Base-by-base conservation (phyloP, 1,140 invertebrate genomes). In the Penaeus indicus region DNA sequence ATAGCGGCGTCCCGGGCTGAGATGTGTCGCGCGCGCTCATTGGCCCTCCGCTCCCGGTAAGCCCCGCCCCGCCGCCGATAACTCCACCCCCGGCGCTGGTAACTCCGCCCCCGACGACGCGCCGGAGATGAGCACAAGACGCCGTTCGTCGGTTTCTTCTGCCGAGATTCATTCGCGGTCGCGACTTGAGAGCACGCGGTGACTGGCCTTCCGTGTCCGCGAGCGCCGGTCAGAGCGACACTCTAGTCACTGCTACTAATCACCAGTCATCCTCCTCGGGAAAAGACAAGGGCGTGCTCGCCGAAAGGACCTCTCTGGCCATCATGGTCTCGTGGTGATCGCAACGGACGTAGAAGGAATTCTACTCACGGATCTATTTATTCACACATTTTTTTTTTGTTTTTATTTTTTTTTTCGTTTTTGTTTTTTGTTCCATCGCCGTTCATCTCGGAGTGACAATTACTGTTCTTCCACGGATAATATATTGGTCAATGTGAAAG, bases 51-150 rank as follows among this genome's bases (percentile, higher is more conserved):
- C 47, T 75, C 54, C 16, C 32, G 64, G 47, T 54, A 32, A 38
- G 69, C 27, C 72, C 42, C 84, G 25, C 32, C 84, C 84, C 72
- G 21, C n/a, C 32, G 54, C 60, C 61, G 72, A 1, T 19, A 22
- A 64, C 85, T 38, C 85, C 77, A 10, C 85, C 61, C 63, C 62
- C n/a, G 3, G 25, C 11, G 62, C 13, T 42, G 75, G 11, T 67
- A 16, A 42, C 81, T 67, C 81, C 81, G 62, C 81, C 79, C 84
- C 85, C 85, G 32, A 69, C 83, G 83, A 84, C 77, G 85, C 85
- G 85, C 85, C 54, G 77, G 85, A 80, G 85, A 86, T 86, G 85
- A 86, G 85, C 85, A 63, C 25, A 86, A 86, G 85, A 86, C 85
- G 47, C 47, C 47, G 47, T 7, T 47, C 47, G 47, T 47, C 47